These are phyloP conservation scores for Thecocarcelia acutangulata DNA, from an alignment of 2,888 invertebrate species.

Conservation along the genomic window DNA sequence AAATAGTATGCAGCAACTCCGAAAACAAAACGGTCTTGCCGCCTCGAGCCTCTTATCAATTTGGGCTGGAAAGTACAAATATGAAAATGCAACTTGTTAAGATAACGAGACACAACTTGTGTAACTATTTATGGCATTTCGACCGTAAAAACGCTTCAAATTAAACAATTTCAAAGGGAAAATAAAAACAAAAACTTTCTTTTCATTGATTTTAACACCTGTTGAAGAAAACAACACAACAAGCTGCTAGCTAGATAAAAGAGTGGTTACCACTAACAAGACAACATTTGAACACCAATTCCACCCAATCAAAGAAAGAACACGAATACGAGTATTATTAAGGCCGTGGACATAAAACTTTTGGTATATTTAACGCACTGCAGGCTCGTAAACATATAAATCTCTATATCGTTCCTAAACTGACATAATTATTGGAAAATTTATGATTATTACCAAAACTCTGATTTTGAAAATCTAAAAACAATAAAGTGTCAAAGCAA, in stretches of 20 bases:
- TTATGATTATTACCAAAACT: constrained; percentile 58
- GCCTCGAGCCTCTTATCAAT: constrained; percentile 6
- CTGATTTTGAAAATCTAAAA: constrained; percentile 38
- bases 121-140: constrained; percentile 34
- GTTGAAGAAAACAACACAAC: constrained; percentile 6
- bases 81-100: constrained; percentile 44
- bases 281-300: constrained; percentile 13
- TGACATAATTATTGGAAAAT: constrained; percentile 60
- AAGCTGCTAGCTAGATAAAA: neutral
- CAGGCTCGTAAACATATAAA: constrained; percentile 32
- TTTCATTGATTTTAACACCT: constrained; percentile 52
- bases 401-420: constrained; percentile 41
- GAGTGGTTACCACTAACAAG: constrained; percentile 9
- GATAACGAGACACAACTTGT: constrained; percentile 39
- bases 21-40: constrained; percentile 12
- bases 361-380: constrained; percentile 1
- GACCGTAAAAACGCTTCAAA: constrained; percentile 29
- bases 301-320: constrained; percentile 17
- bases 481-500: constrained; percentile 51
- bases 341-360: neutral
- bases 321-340: neutral
- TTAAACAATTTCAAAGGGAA: neutral
- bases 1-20: constrained; percentile 18
- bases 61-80: constrained; percentile 11
- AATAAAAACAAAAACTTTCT: constrained; percentile 36